Conservation (phyloP, 2,888 invertebrate species). For the Athalia circularis region DNA sequence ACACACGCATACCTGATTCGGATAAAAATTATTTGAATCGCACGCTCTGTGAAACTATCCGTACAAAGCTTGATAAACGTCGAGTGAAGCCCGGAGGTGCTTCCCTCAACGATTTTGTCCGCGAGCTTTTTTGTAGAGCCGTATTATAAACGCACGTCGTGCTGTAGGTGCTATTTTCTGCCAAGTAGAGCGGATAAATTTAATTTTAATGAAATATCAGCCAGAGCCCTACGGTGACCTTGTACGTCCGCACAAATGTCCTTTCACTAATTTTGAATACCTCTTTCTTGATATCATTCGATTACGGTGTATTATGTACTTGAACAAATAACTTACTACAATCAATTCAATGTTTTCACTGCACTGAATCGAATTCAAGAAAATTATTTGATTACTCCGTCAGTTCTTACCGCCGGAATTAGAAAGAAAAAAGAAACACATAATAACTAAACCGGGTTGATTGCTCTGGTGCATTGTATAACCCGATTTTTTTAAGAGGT, state of each 20-base stretch:
- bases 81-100: not conserved
- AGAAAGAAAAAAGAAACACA: not conserved
- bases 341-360: too few species aligned
- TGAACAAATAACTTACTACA: too few species aligned
- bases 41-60: too few species aligned
- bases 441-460: conserved; percentile 29
- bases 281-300: not conserved
- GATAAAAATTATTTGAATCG: too few species aligned
- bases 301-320: too few species aligned
- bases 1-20: too few species aligned
- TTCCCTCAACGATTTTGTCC: not conserved
- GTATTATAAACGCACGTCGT: not conserved
- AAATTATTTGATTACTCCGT: too few species aligned
- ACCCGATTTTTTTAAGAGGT: conserved; percentile 5
- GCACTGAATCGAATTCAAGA: too few species aligned
- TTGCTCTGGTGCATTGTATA: not conserved
- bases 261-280: not conserved
- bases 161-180: not conserved
- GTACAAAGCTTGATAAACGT: not conserved
- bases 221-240: not conserved
- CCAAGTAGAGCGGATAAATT: conserved; percentile 31
- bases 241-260: not conserved
- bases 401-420: too few species aligned
- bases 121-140: not conserved
- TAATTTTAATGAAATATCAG: conserved; percentile 18